phyloP scores from a whole-genome alignment of 2,888 invertebrate genomes.

The Drosophila tripunctata region DNA sequence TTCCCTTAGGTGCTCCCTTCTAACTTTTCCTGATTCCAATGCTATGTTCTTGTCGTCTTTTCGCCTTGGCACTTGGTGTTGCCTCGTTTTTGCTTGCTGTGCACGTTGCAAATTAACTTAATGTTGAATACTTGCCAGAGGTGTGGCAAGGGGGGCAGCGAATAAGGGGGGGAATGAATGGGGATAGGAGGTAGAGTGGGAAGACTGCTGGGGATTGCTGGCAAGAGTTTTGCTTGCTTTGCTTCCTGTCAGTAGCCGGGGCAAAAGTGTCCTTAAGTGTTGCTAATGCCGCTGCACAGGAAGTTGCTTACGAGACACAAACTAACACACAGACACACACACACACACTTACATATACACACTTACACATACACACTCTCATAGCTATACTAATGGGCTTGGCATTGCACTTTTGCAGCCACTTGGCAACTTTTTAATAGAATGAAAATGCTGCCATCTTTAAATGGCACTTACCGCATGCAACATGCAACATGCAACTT shows the following conservation, averaged over 20 bases:
- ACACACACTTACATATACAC: neutral
- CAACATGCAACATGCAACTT: slow-evolving; percentile 33
- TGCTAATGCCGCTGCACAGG: slow-evolving; percentile 74
- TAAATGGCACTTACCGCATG: slow-evolving; percentile 27
- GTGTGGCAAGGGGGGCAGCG: neutral
- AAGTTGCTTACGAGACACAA: slow-evolving; percentile 74
- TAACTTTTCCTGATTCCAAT: too few species aligned
- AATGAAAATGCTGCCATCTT: slow-evolving; percentile 62
- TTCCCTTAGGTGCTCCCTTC: neutral
- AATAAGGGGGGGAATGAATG: neutral
- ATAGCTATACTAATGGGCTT: slow-evolving; percentile 60
- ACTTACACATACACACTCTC: slow-evolving; percentile 12
- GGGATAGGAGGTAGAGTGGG: neutral
- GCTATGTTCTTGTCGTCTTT: neutral
- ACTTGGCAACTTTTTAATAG: slow-evolving; percentile 75
- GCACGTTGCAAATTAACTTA: slow-evolving; percentile 77
- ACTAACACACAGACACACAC: slow-evolving; percentile 27
- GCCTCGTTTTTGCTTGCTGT: slow-evolving; percentile 55
- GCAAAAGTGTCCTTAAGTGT: slow-evolving; percentile 77
- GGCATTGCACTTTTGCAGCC: slow-evolving; percentile 71
- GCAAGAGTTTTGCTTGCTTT: slow-evolving; percentile 68
- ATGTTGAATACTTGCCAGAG: slow-evolving; percentile 55
- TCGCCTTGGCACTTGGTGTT: neutral
- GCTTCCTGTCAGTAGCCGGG: slow-evolving; percentile 63
- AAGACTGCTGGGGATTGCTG: slow-evolving; percentile 15